Base-by-base conservation (phyloP, 1,140 invertebrate genomes). In the Globodera ellingtonae region DNA sequence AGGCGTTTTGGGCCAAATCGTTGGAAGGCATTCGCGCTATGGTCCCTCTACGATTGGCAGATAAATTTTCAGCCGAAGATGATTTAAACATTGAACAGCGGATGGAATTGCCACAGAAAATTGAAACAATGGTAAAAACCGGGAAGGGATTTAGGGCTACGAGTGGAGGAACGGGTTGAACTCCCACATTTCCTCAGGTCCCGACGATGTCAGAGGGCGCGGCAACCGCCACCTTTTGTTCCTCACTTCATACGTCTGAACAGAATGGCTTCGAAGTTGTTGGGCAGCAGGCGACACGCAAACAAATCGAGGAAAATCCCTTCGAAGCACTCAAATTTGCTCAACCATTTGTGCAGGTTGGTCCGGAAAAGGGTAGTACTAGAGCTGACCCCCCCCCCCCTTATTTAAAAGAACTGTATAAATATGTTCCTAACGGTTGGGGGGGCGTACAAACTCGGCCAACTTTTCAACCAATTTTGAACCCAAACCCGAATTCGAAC, bases 1-100 rank as follows among this genome's bases (percentile, higher is more conserved):
- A 94, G 93, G 89, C 98, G 62, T 98, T 98, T 89, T 99, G 97
- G 97, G 95, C 98, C 89, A 98, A 98, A 90, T 91, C 96, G 83
- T 91, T 99, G 50, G 95, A 98, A 91, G 94, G 95, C 66, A 90
- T 98, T 71, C 92, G 93, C 83, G 95, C 96, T 0, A 86, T 86
- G 87, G 83, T 91, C 89, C 84, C 89, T 4, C 71, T 85, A 8
- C 56, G 82, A 21, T 48, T 79, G 50, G 84, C 94, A 87, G 94
- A 96, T 90, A 77, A 77, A 77, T 77, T 77, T 9, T 77, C 69
- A 10, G 50, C 91, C 93, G 52, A 79, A 71, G 71, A 89, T 90
- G 50, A 93, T 94, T 66, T 93, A 94, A 85, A 93, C 96, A 59
- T 93, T 93, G 75, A 93, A 93, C 10, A 93, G 95, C 90, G 93